A percentile compares a stretch with the other conserved stretches of the same genome.
These are phyloP conservation scores for Nyctibius grandis DNA, from an alignment of 2,797 vertebrate genomes.

Conservation along the genomic window DNA sequence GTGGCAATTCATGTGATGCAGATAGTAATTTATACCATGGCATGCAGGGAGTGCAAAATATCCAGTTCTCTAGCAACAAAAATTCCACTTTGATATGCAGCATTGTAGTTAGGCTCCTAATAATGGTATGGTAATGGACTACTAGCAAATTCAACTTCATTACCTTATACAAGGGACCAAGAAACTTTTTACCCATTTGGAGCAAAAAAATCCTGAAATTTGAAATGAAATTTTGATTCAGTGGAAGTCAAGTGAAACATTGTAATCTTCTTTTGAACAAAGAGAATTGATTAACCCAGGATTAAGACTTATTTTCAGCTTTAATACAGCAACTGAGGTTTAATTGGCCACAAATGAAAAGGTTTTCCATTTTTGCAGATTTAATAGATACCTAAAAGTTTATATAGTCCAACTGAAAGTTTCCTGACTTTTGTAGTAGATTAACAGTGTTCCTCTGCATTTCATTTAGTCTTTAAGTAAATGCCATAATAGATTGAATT, in stretches of 20 bases:
- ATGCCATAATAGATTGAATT: not conserved
- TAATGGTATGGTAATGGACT: not conserved
- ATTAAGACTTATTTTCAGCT: not conserved
- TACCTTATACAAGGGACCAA: not conserved
- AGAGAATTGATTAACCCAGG: not conserved
- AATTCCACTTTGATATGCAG: not conserved
- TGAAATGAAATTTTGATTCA: not conserved
- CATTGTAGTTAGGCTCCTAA: not conserved
- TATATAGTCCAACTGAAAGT: not conserved
- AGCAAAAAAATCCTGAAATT: not conserved
- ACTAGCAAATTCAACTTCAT: not conserved
- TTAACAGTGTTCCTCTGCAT: not conserved
- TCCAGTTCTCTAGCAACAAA: not conserved
- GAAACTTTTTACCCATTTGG: not conserved
- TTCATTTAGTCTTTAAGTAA: not conserved
- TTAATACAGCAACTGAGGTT: not conserved
- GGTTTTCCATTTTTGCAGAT: not conserved
- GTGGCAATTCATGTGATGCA: not conserved
- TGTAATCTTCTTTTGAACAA: not conserved
- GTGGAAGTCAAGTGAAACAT: not conserved
- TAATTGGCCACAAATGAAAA: not conserved
- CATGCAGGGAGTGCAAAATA: not conserved
- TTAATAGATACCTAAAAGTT: not conserved
- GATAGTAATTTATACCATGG: not conserved
- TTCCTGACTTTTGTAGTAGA: not conserved